phyloP scores from a whole-genome alignment of 1,140 invertebrate species.

The Pteromalus puparum region DNA sequence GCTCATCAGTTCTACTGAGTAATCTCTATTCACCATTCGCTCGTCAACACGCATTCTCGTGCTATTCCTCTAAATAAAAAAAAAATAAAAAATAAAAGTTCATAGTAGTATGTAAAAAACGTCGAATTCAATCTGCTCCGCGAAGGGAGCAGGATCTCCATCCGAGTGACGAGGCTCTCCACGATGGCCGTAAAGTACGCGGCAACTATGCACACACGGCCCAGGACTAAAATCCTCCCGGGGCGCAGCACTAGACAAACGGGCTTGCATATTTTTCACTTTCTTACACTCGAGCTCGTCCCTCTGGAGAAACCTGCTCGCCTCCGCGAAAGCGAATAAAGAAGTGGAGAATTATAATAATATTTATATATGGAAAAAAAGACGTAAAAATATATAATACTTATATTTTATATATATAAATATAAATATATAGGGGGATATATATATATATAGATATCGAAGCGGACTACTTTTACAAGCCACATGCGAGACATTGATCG shows the following conservation, averaged over 20 bases:
- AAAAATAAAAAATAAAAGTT: not conserved
- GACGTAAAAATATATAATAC: not conserved
- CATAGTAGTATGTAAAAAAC: slow-evolving; percentile 39
- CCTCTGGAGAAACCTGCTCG: slow-evolving; percentile 29
- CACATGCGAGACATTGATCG: slow-evolving; percentile 43
- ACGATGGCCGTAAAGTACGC: not conserved
- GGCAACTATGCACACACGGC: too few relatives aligned
- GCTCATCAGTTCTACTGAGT: slow-evolving; percentile 27
- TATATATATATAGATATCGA: slow-evolving; percentile 25
- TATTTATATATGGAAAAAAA: slow-evolving; percentile 32
- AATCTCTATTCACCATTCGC: slow-evolving; percentile 10
- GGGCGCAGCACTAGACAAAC: not conserved
- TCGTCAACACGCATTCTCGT: slow-evolving; percentile 11
- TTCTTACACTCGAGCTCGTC: not conserved
- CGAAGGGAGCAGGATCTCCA: slow-evolving; percentile 39
- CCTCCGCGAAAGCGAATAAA: slow-evolving; percentile 2
- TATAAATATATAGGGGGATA: slow-evolving; percentile 5
- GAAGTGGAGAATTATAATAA: slow-evolving; percentile 28
- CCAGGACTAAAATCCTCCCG: slow-evolving; percentile 9
- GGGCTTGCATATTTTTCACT: slow-evolving; percentile 4
- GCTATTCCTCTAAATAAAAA: slow-evolving; percentile 37
- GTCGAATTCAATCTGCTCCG: slow-evolving; percentile 7
- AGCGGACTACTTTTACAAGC: slow-evolving; percentile 46
- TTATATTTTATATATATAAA: not conserved
- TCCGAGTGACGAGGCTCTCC: not conserved